These are phyloP conservation scores for Psophia crepitans DNA, from an alignment of 2,113 vertebrate genomes.

Conservation along the genomic window DNA sequence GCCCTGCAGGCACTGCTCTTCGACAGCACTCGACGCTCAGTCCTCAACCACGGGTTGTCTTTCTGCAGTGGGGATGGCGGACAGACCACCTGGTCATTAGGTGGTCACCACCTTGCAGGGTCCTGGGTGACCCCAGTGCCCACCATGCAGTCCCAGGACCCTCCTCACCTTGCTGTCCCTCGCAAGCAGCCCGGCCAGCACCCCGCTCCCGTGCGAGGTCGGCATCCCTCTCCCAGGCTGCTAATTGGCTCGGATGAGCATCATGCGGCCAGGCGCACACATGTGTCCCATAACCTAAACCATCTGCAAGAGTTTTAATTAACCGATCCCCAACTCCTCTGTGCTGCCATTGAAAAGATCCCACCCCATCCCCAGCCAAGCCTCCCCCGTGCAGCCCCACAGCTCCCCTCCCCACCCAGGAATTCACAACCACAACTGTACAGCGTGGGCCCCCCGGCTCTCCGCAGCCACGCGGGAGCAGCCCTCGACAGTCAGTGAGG, in stretches of 20 bases:
- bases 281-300: conserved; percentile 58
- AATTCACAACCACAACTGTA: conserved; percentile 41
- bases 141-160: neutral
- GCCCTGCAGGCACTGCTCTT: accelerated
- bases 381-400: neutral
- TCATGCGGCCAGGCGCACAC: conserved; percentile 11
- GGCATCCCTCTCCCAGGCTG: neutral
- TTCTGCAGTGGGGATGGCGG: accelerated
- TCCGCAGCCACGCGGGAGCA: neutral
- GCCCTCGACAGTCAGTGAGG: neutral
- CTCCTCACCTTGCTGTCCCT: neutral
- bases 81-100: too few relatives aligned
- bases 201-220: neutral
- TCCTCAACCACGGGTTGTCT: accelerated
- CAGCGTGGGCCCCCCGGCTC: neutral
- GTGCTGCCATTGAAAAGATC: conserved; percentile 34
- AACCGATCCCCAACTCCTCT: conserved; percentile 13
- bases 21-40: accelerated
- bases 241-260: neutral
- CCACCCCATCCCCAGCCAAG: neutral
- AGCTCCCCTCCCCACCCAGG: conserved; percentile 42
- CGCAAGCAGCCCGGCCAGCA: neutral
- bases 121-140: accelerated
- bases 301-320: conserved; percentile 20
- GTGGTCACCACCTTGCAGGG: neutral